phyloP scores from a whole-genome alignment of 2,113 vertebrate genomes.

The Protobothrops flavoviridis region DNA sequence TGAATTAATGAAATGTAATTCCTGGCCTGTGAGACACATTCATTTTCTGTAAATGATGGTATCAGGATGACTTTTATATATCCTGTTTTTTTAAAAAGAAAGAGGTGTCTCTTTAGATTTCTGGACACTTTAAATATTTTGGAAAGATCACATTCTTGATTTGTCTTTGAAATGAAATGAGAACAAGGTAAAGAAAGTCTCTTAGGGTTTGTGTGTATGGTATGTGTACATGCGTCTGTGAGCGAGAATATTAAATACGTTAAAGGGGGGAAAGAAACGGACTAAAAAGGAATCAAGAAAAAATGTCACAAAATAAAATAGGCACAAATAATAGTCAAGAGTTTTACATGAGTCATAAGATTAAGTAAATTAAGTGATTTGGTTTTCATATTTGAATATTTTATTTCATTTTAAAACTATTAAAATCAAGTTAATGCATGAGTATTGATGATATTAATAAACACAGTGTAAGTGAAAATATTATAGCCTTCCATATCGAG shows the following conservation, averaged over 20 bases:
- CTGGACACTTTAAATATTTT: not conserved
- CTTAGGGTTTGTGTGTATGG: not conserved
- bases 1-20: not conserved
- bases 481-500: not conserved
- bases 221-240: not conserved
- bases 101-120: not conserved
- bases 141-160: not conserved
- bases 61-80: not conserved
- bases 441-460: not conserved
- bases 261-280: not conserved
- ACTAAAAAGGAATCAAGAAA: not conserved
- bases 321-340: not conserved
- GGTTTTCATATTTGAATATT: not conserved
- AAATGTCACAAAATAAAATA: not conserved
- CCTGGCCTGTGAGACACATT: not conserved
- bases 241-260: not conserved
- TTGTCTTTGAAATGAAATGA: not conserved
- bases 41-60: not conserved
- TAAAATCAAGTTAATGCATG: not conserved
- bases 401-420: not conserved
- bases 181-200: not conserved
- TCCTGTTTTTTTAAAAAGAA: not conserved
- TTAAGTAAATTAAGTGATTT: not conserved
- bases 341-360: not conserved
- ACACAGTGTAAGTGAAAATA: not conserved